These are phyloP conservation scores for Eulemur coronatus DNA, from an alignment of 2,797 vertebrate species.

Conservation along the genomic window DNA sequence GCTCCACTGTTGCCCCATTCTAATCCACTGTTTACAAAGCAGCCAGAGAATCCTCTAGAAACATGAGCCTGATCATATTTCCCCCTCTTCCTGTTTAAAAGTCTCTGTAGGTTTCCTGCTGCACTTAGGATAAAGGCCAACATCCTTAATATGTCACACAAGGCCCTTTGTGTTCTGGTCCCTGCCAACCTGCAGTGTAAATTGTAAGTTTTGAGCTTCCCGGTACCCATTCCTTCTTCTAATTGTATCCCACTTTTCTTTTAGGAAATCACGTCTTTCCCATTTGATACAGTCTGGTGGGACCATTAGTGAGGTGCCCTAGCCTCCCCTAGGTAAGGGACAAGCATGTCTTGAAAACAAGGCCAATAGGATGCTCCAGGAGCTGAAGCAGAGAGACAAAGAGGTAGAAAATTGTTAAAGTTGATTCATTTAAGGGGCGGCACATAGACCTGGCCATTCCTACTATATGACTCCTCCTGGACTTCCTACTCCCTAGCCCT, in stretches of 20 bases:
- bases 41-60: background rate
- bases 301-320: background rate
- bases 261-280: background rate
- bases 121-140: background rate
- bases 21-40: background rate
- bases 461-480: background rate
- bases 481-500: background rate
- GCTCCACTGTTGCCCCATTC: background rate
- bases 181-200: background rate
- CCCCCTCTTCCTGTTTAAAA: background rate
- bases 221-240: background rate
- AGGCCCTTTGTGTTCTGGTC: background rate
- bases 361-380: background rate
- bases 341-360: background rate
- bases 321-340: background rate
- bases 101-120: background rate
- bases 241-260: background rate
- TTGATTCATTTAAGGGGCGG: background rate
- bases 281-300: background rate
- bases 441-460: background rate
- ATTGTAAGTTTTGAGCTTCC: background rate
- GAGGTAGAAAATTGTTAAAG: background rate
- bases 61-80: background rate
- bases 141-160: background rate
- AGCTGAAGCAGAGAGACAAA: background rate